phyloP scores from a whole-genome alignment of 92 coral and sea anemone species.

The Montipora capitata region DNA sequence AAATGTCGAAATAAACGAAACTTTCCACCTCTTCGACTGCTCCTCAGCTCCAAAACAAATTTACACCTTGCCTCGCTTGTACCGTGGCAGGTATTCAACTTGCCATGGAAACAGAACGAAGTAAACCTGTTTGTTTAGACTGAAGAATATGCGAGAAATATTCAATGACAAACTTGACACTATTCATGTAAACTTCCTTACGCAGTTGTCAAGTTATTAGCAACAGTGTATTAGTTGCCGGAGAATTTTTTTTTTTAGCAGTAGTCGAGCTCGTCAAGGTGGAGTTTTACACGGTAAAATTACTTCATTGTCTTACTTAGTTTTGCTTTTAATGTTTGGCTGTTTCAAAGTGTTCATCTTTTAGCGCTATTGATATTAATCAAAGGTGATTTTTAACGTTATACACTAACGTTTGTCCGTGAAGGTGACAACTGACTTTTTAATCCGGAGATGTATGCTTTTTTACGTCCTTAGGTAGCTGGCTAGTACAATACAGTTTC shows the following conservation, averaged over 20 bases:
- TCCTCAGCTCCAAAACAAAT: neutral
- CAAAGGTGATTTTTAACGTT: slow-evolving; percentile 2
- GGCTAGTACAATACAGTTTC: slow-evolving; percentile 35
- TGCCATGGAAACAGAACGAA: slow-evolving; percentile 22
- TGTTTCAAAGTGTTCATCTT: slow-evolving; percentile 19
- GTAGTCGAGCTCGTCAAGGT: slow-evolving; percentile 1
- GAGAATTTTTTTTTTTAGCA: neutral
- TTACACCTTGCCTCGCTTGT: slow-evolving; percentile 25
- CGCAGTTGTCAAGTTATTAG: slow-evolving; percentile 26
- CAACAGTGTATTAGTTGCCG: slow-evolving; percentile 22
- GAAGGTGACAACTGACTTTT: too few species aligned
- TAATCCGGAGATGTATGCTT: too few species aligned
- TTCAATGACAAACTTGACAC: slow-evolving; percentile 33
- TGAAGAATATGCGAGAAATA: slow-evolving; percentile 46
- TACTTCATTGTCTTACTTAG: slow-evolving; percentile 1
- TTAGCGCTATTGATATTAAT: neutral
- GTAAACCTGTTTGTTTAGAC: slow-evolving; percentile 48
- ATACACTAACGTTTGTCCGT: neutral
- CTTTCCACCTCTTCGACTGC: too few species aligned
- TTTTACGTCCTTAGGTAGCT: neutral
- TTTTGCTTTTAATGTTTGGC: slow-evolving; percentile 20
- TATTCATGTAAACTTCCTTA: neutral
- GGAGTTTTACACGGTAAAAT: slow-evolving; percentile 16
- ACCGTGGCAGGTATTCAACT: slow-evolving; percentile 30
- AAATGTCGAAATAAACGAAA: too few species aligned